These are phyloP conservation scores for Distichodus sexfasciatus DNA, from an alignment of 2,797 vertebrate genomes.

Conservation along the genomic window DNA sequence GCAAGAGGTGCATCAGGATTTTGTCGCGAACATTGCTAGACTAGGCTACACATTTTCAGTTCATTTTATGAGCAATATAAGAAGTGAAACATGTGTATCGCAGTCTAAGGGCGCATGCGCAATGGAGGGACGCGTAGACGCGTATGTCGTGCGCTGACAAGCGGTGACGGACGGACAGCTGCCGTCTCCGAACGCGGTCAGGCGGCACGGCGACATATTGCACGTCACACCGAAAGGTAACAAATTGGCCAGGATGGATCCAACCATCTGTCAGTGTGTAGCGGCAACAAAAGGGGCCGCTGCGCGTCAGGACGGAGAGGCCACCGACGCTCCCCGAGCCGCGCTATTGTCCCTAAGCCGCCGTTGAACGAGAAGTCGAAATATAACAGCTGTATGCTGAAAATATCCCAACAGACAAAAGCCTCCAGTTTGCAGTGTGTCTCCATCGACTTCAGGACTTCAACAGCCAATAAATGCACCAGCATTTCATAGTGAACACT, in stretches of 20 bases:
- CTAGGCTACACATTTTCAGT: no score
- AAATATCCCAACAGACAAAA: neutral
- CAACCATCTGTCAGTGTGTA: slow-evolving; percentile 86
- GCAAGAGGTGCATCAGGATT: no score
- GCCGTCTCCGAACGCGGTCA: slow-evolving; percentile 78
- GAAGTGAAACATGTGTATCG: no score
- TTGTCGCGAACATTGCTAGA: no score
- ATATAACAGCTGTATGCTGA: slow-evolving; percentile 8
- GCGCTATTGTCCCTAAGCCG: slow-evolving; percentile 69
- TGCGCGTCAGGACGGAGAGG: slow-evolving; percentile 58
- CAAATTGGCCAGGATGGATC: slow-evolving; percentile 82
- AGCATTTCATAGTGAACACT: no score
- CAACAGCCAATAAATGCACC: no score
- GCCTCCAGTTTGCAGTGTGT: no score
- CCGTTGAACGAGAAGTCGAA: slow-evolving; percentile 51
- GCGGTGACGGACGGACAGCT: slow-evolving; percentile 66
- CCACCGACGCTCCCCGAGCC: slow-evolving; percentile 58
- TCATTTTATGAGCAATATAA: no score
- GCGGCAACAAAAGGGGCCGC: slow-evolving; percentile 83
- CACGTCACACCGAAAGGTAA: slow-evolving; percentile 87
- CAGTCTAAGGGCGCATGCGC: no score
- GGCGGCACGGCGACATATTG: slow-evolving; percentile 85
- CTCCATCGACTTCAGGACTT: no score
- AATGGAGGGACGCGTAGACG: no score
- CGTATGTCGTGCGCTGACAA: slow-evolving; percentile 15